phyloP scores from a whole-genome alignment of 2,888 invertebrate species.

The Caenorhabditis sp. region DNA sequence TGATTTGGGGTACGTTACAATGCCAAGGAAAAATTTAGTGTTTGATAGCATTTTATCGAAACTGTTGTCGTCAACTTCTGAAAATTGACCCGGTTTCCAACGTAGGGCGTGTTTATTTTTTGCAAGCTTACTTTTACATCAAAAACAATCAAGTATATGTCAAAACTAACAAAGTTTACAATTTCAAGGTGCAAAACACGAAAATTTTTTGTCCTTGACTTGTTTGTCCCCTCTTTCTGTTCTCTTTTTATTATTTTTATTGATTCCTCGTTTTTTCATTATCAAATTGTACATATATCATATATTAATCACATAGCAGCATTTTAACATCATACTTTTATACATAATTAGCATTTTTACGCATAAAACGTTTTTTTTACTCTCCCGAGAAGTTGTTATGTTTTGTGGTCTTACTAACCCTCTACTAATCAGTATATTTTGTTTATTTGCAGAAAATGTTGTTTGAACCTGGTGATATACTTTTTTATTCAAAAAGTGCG shows the following conservation, averaged over 20 bases:
- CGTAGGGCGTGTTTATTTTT: too few relatives aligned
- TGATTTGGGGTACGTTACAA: too few relatives aligned
- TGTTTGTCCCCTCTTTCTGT: not conserved
- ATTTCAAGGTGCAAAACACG: too few relatives aligned
- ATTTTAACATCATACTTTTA: not conserved
- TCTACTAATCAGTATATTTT: not conserved
- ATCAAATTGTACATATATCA: not conserved
- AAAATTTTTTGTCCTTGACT: not conserved
- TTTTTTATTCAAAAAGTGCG: conserved; percentile 28
- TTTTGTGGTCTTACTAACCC: not conserved
- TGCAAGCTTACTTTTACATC: too few relatives aligned
- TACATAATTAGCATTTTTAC: not conserved
- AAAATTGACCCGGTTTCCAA: too few relatives aligned
- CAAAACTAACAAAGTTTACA: too few relatives aligned
- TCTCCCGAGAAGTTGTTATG: not conserved
- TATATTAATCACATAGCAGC: not conserved
- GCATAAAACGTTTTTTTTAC: not conserved
- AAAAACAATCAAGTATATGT: too few relatives aligned
- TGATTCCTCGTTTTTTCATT: not conserved
- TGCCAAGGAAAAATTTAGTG: too few relatives aligned
- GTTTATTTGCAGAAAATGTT: conserved; percentile 7
- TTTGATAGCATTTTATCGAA: too few relatives aligned
- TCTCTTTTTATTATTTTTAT: not conserved
- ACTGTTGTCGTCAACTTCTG: too few relatives aligned
- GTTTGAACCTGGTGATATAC: conserved; percentile 34